phyloP scores from a whole-genome alignment of 2,797 vertebrate genomes.

The Artibeus jamaicensis region DNA sequence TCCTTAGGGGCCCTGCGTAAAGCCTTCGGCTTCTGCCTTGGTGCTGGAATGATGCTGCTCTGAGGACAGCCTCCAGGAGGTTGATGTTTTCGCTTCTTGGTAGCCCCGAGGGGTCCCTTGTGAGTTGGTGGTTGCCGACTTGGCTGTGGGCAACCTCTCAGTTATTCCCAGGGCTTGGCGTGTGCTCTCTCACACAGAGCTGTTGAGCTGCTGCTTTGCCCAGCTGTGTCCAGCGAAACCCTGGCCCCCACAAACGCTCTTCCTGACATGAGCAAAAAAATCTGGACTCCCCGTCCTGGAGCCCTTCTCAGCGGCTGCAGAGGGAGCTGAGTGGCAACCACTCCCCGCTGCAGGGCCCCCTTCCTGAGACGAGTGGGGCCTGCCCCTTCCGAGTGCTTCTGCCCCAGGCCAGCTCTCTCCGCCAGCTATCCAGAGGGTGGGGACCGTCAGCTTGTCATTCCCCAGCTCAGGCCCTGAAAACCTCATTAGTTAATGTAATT shows the following conservation, averaged over 20 bases:
- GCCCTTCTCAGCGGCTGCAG: neutral
- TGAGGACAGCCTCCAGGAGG: neutral
- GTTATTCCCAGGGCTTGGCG: neutral
- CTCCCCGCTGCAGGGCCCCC: neutral
- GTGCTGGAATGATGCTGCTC: neutral
- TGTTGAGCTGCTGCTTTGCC: slow-evolving; percentile 15
- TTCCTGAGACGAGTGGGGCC: neutral
- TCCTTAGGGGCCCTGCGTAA: neutral
- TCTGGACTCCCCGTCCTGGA: neutral
- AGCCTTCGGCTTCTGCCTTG: neutral
- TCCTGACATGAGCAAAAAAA: slow-evolving; percentile 14
- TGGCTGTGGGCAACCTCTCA: slow-evolving; percentile 30
- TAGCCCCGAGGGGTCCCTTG: neutral
- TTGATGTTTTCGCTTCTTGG: neutral
- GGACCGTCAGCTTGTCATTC: neutral
- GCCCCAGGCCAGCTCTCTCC: neutral
- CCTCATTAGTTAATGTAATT: neutral
- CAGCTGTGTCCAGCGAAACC: slow-evolving; percentile 43
- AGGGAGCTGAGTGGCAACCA: neutral
- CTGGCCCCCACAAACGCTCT: neutral
- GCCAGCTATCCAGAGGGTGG: neutral
- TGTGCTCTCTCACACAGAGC: neutral
- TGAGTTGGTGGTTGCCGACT: slow-evolving; percentile 20
- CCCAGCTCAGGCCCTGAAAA: neutral
- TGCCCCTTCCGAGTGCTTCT: neutral